Percentiles rank a stretch among this genome's conserved stretches.
Conservation (phyloP, 2,888 invertebrate species). For the Andrena chrysosceles region DNA sequence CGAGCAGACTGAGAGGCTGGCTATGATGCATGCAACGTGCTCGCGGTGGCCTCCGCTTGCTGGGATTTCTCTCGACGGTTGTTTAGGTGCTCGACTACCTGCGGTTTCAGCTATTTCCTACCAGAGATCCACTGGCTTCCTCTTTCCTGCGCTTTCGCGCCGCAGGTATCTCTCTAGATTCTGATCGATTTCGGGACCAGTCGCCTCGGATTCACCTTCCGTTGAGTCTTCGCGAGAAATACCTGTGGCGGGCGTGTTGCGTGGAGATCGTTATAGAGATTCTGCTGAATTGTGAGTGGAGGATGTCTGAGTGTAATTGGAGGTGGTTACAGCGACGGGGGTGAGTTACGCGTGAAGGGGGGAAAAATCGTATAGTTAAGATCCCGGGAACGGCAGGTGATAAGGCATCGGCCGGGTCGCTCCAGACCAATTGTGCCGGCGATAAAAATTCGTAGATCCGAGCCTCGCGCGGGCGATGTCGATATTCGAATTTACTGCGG, state of each 20-base stretch:
- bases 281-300: no score
- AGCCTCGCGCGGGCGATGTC: constrained; percentile 10
- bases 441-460: constrained; percentile 39
- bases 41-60: neutral
- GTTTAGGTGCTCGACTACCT: constrained; percentile 11
- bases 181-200: no score
- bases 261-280: no score
- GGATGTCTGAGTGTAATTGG: no score
- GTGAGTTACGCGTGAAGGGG: no score
- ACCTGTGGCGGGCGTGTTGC: no score
- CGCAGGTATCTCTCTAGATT: no score
- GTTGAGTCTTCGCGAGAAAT: no score
- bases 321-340: no score
- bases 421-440: constrained; percentile 13
- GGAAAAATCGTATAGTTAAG: neutral
- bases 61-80: constrained; percentile 12
- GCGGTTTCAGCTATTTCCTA: neutral
- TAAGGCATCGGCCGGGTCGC: constrained; percentile 2
- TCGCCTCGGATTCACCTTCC: no score
- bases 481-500: constrained; percentile 56
- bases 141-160: neutral
- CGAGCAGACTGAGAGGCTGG: neutral
- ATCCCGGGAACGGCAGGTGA: neutral
- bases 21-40: neutral
- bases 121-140: neutral